Percentiles rank a stretch among this genome's conserved stretches.
These are phyloP conservation scores for Ginglymostoma cirratum DNA, from an alignment of 2,113 vertebrate species.

Conservation along the genomic window DNA sequence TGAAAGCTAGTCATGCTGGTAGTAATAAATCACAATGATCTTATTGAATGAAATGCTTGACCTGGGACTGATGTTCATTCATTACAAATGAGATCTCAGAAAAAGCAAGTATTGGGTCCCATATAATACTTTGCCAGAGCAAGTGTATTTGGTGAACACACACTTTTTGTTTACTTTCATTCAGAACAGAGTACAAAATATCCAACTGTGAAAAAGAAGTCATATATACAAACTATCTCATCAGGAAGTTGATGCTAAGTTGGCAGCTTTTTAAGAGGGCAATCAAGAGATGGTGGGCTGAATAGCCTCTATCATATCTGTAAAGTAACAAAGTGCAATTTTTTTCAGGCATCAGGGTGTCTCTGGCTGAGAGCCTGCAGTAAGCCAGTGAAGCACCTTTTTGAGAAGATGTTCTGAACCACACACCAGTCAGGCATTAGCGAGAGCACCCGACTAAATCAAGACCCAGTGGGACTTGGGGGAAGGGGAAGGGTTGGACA, in stretches of 20 bases:
- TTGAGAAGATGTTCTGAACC: too few relatives aligned
- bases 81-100: neutral
- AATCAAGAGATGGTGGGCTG: neutral
- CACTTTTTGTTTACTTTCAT: neutral
- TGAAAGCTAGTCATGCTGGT: neutral
- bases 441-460: too few relatives aligned
- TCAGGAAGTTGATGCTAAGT: neutral
- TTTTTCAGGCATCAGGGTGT: too few relatives aligned
- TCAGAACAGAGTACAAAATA: neutral
- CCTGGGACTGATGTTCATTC: neutral
- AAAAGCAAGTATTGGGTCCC: neutral
- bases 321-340: neutral
- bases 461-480: too few relatives aligned
- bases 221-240: neutral
- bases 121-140: neutral
- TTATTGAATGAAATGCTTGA: neutral
- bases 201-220: neutral
- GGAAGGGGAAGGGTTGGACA: too few relatives aligned
- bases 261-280: neutral
- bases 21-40: conserved; percentile 30
- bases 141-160: neutral
- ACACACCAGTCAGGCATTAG: too few relatives aligned
- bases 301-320: neutral
- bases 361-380: too few relatives aligned
- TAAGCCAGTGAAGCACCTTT: too few relatives aligned